Evolutionary conservation across 2,797 vertebrate genomes (phyloP), one percentile per base, ranked within the genome.

Genomic region (Zalophus californianus): DNA sequence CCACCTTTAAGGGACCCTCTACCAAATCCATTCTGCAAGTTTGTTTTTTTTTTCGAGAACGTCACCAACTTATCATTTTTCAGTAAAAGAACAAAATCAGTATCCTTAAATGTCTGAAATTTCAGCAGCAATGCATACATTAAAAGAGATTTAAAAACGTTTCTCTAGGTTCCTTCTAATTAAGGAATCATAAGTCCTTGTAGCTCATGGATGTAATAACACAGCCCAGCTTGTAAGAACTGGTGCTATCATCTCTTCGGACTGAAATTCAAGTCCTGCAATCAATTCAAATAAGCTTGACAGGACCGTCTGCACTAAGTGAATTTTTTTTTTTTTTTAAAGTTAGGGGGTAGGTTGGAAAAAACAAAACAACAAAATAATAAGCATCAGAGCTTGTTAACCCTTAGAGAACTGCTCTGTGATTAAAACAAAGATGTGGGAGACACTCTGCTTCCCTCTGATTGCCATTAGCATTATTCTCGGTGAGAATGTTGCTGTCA

Each of bases 271-370:
- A 93, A 93, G 75, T 66, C 90, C 12, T 48, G 54, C 13, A 64
- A 77, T 98, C 66, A 95, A 86, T 97, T 97, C 98, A 98, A 98
- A 96, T 91, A 97, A 82, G 80, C 32, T 95, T 92, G 88, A 97
- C 96, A 97, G 86, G 68, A 56, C 29, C 29, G 9, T 87, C 48
- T 8, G 54, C 73, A 97, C 94, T 87, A 98, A 97, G 97, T 98
- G 90, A 92, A 98, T 3, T 3, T 83, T 96, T 87, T n/a, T n/a
- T n/a, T n/a, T 70, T 87, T 70, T 94, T 62, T 38, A 93, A 97
- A 96, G 72, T 78, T 91, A 12, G 60, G 21, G 38, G 56, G 41
- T 96, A 97, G 97, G 93, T 96, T 79, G 41, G 72, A 85, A 96
- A 75, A 38, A 64, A 13, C n/a, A 84, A 91, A 66, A 50, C 5